These are phyloP conservation scores for Eurytoma californica DNA, from an alignment of 2,888 invertebrate genomes.

Conservation along the genomic window DNA sequence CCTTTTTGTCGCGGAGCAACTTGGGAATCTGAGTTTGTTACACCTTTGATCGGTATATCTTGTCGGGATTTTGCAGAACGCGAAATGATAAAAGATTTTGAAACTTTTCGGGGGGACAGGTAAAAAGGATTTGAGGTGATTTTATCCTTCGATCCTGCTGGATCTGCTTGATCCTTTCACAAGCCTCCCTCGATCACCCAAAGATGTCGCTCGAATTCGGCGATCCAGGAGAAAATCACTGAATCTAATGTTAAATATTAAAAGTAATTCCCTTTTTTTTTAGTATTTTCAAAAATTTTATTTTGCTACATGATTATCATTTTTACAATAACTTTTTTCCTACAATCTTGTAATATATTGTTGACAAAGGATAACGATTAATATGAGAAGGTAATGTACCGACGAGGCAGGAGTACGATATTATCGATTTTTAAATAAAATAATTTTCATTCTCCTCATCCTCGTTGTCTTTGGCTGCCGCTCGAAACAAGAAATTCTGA, in stretches of 20 bases:
- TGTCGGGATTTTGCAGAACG: too few species aligned
- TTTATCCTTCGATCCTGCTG: constrained; percentile 19
- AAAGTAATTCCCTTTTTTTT: not conserved
- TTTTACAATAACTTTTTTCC: not conserved
- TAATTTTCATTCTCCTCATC: not conserved
- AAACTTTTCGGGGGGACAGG: too few species aligned
- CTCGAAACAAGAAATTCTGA: constrained; percentile 1
- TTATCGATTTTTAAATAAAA: constrained; percentile 45
- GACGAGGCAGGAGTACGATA: constrained; percentile 23
- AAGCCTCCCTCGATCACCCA: constrained; percentile 15
- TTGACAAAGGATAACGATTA: constrained; percentile 7
- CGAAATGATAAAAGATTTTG: too few species aligned
- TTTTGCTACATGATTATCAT: not conserved
- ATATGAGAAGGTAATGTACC: constrained; percentile 30
- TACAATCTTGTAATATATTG: not conserved
- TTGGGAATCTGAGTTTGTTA: too few species aligned
- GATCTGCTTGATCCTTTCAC: not conserved
- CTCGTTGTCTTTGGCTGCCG: not conserved
- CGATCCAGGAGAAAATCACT: not conserved
- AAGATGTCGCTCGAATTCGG: constrained; percentile 40
- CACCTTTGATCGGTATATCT: too few species aligned
- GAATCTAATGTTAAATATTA: not conserved
- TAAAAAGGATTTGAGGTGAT: not conserved
- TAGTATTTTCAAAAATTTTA: not conserved
- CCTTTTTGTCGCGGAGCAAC: too few species aligned